Evolutionary conservation across 2,113 vertebrate genomes (phyloP).

Genomic region (Tricholaema leucomelas): DNA sequence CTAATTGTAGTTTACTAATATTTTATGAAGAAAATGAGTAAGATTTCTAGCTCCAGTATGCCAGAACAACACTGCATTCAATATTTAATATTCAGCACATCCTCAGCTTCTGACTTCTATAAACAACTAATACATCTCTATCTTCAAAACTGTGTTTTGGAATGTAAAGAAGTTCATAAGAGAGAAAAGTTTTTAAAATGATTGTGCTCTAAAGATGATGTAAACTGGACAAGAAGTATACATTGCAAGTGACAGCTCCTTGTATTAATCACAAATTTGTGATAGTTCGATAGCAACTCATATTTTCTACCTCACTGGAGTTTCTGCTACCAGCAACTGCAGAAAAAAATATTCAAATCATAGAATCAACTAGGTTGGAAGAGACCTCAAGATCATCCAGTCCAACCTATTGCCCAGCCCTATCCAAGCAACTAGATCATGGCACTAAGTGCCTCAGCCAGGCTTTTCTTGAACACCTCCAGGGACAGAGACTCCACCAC

Average conservation of each 20-base stretch:
- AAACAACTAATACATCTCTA: background rate
- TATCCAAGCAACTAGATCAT: too few relatives aligned
- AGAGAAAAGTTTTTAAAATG: background rate
- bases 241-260: background rate
- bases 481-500: too few relatives aligned
- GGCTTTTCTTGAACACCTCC: too few relatives aligned
- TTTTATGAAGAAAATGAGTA: background rate
- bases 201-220: background rate
- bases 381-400: too few relatives aligned
- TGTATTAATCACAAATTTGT: too few relatives aligned
- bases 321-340: background rate
- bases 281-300: background rate
- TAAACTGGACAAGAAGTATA: background rate
- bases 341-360: background rate
- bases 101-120: background rate
- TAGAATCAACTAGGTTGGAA: too few relatives aligned
- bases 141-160: background rate
- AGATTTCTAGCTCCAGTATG: background rate
- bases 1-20: background rate
- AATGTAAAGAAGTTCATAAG: background rate
- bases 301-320: background rate
- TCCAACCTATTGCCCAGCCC: too few relatives aligned
- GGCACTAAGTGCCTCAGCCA: too few relatives aligned
- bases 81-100: background rate
- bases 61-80: background rate